Conservation (phyloP, 2,113 vertebrate species). For the Cranoglanis bouderius region DNA sequence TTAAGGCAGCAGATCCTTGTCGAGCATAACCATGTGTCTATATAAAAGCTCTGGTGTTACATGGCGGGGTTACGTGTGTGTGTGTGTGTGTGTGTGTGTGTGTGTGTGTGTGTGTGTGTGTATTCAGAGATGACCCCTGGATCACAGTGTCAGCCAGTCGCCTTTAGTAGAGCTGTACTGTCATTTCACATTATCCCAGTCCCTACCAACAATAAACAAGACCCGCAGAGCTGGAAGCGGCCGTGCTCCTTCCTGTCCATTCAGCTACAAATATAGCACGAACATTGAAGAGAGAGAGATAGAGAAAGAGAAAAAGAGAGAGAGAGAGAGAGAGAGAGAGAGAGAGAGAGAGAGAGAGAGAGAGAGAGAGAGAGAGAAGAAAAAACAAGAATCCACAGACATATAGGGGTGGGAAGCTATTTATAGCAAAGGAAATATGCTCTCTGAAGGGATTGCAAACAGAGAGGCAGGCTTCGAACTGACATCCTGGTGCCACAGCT, state of each 20-base stretch:
- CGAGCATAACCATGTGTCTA: background rate
- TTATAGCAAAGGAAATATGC: conserved; percentile 74
- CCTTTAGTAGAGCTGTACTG: conserved; percentile 22
- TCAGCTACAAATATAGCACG: conserved; percentile 59
- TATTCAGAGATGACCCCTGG: conserved; percentile 7
- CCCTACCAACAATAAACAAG: conserved; percentile 41
- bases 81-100: conserved; percentile 12
- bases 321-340: background rate
- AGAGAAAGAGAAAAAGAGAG: background rate
- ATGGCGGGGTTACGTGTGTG: background rate
- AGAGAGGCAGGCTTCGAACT: conserved; percentile 70
- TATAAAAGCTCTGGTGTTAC: background rate
- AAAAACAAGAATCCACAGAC: conserved; percentile 50
- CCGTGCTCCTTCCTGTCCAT: conserved; percentile 51
- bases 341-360: conserved; percentile 1
- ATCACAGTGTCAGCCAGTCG: conserved; percentile 35
- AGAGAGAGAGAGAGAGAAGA: conserved; percentile 5
- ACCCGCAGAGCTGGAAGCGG: conserved; percentile 42
- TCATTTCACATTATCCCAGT: conserved; percentile 33
- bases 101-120: conserved; percentile 9
- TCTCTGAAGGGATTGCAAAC: conserved; percentile 74
- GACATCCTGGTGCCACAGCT: conserved; percentile 80
- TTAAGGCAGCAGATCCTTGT: background rate
- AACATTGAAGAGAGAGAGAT: conserved; percentile 42
- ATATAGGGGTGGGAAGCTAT: conserved; percentile 62